Evolutionary conservation across 1,140 invertebrate genomes (phyloP).

Genomic region (Ceratosolen solmsi): DNA sequence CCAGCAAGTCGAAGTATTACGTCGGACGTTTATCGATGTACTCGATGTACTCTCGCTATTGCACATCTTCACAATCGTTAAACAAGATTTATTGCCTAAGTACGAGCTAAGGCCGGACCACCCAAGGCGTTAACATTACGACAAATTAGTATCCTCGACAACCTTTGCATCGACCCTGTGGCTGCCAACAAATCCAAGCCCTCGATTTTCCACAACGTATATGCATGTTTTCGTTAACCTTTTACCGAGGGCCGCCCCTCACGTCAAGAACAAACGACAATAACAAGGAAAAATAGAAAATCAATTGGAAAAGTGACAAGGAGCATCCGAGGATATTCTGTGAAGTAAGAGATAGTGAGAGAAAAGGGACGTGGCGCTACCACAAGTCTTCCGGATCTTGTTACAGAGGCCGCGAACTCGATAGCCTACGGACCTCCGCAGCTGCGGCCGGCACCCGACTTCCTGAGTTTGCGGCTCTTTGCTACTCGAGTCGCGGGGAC

Average conservation of each 20-base stretch:
- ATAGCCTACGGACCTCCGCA: constrained; percentile 28
- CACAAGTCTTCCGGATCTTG: constrained; percentile 33
- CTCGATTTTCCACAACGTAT: background rate
- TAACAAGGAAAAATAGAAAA: background rate
- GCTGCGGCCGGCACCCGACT: constrained; percentile 21
- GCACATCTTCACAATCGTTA: constrained; percentile 1
- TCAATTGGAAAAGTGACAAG: background rate
- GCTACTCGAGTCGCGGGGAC: constrained; percentile 24
- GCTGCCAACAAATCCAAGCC: background rate
- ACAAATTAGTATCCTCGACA: background rate
- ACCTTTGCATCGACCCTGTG: background rate
- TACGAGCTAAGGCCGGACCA: background rate
- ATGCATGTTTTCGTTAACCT: background rate
- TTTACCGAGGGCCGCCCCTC: background rate
- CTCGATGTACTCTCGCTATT: background rate
- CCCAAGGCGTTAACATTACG: too few species aligned
- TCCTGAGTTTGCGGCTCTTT: constrained; percentile 32
- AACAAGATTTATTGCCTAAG: background rate
- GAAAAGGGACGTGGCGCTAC: background rate
- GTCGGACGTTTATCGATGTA: background rate
- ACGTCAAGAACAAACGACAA: background rate
- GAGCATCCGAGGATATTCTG: constrained; percentile 32
- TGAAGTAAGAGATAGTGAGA: background rate
- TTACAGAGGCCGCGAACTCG: constrained; percentile 42
- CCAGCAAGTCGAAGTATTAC: background rate